Evolutionary conservation across 2,888 invertebrate species (phyloP), one percentile per base, ranked within the genome.

Genomic region (Volucella inanis): DNA sequence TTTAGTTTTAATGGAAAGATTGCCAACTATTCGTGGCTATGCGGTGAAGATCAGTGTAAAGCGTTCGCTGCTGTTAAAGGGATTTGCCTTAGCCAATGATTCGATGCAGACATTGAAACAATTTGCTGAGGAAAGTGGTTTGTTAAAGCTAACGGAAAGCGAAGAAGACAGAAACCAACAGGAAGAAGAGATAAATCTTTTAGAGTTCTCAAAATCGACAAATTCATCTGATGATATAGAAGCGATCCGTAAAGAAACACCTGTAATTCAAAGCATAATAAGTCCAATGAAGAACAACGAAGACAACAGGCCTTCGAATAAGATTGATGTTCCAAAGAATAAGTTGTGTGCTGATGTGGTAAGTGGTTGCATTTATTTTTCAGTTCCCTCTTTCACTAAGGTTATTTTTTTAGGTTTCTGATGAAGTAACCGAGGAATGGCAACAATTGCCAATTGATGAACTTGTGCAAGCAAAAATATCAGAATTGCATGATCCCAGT

Each of bases 1-100:
- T 87, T 52, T 90, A 0, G 87, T 89, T 12, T 83, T 90, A 3
- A 87, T 89, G 87, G 89, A 90, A 71, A 85, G 88, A n/a, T 77
- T 90, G 31, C 64, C 67, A 1, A 79, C 88, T 1, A 80, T 72
- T 9, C 39, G 55, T 15, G 75, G 77, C 8, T 76, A 68, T 50
- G 55, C 71, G 3, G 12, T 83, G 0, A 80, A 87, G 71, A 87
- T 88, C 10, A 88, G 89, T 68, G 87, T 89, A n/a, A 88, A 86
- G 14, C 87, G 88, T 41, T 88, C 88, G 8, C 62, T 89, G 2
- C 8, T 89, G 2, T 83, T 87, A 3, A 88, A 88, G 62, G 83
- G 87, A 1, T 88, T 88, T 18, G 89, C 82, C 0, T 39, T 76
- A 15, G 62, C 74, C 8, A 71, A 77, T 57, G 57, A 71, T 22